A percentile compares a stretch with the other conserved stretches of the same genome.
These are phyloP conservation scores for Gallinago solitaria DNA, from an alignment of 2,797 vertebrate genomes.

Conservation along the genomic window DNA sequence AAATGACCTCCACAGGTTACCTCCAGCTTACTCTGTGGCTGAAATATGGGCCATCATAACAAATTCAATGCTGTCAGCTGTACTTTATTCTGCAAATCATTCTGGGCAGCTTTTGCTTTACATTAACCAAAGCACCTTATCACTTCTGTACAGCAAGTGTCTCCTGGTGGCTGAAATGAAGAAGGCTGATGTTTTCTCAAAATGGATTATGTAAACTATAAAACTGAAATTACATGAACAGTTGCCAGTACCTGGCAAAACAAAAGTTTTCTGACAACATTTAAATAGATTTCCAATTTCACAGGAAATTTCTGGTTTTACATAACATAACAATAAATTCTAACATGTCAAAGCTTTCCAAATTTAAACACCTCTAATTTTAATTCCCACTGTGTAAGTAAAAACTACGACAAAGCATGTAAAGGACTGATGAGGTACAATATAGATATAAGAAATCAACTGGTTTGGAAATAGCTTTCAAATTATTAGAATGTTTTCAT, in stretches of 20 bases:
- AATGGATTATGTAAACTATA: neutral
- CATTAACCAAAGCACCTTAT: neutral
- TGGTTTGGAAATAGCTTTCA: neutral
- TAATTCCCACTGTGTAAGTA: neutral
- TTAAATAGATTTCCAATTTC: neutral
- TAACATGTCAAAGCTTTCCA: neutral
- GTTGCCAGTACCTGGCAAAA: neutral
- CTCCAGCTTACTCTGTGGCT: neutral
- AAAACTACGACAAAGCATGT: neutral
- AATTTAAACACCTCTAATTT: neutral
- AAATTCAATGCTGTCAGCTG: neutral
- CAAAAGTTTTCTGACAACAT: neutral
- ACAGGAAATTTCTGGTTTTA: neutral
- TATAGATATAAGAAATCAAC: neutral
- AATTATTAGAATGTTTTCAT: neutral
- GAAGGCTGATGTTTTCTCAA: constrained; percentile 1
- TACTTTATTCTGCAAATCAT: neutral
- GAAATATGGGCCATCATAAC: neutral
- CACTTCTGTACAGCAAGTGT: constrained; percentile 32
- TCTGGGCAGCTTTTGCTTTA: neutral
- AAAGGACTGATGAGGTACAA: neutral
- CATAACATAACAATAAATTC: neutral
- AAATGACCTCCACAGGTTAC: neutral
- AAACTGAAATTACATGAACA: neutral
- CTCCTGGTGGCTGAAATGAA: constrained; percentile 54